Conservation (phyloP, 2,797 vertebrate genomes). For the Muscicapa striata region DNA sequence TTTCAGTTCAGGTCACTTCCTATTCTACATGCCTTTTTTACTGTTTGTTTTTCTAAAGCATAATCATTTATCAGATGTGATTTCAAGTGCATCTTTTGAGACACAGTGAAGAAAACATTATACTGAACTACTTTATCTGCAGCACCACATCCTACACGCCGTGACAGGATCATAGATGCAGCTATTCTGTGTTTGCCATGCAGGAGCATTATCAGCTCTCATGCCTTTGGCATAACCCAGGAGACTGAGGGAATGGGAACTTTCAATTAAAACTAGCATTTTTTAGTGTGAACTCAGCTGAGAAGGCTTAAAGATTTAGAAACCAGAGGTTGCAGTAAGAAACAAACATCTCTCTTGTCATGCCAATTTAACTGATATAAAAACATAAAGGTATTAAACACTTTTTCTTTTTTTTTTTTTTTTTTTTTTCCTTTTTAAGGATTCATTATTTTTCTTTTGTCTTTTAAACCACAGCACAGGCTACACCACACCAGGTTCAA, state of each 20-base stretch:
- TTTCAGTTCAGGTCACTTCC: constrained; percentile 26
- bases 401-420: background rate
- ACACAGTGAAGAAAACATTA: background rate
- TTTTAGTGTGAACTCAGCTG: background rate
- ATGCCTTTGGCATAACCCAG: background rate
- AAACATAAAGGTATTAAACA: background rate
- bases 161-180: background rate
- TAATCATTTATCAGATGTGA: constrained; percentile 38
- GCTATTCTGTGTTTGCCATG: background rate
- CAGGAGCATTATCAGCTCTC: background rate
- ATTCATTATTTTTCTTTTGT: background rate
- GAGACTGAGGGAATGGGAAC: background rate
- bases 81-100: constrained; percentile 37
- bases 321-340: background rate
- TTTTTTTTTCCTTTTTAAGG: too few species aligned
- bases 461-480: background rate
- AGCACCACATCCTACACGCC: background rate
- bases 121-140: background rate
- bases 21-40: background rate
- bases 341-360: background rate
- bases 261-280: background rate
- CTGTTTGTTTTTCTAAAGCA: constrained; percentile 36
- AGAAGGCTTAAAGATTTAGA: constrained; percentile 20
- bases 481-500: background rate
- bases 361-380: background rate